Evolutionary conservation across 2,888 invertebrate species (phyloP).

Genomic region (Lumbricus terrestris): DNA sequence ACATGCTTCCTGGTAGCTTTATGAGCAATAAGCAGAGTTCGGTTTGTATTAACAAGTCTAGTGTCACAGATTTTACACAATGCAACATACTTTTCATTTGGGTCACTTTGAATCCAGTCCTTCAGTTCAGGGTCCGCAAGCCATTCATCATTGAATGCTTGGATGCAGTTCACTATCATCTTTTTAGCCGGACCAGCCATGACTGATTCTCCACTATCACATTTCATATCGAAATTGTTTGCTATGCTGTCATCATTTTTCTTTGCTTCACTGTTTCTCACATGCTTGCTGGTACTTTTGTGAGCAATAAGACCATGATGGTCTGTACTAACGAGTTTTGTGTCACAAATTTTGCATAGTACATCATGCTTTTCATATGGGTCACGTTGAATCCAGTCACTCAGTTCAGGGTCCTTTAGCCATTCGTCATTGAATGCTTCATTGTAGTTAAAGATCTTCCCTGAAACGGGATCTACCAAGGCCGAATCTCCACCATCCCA

Average conservation of each 20-base stretch:
- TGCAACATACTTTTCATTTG: neutral
- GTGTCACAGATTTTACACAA: neutral
- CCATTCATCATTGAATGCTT: neutral
- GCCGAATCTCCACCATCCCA: too few species aligned
- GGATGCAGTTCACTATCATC: neutral
- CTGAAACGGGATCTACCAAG: too few species aligned
- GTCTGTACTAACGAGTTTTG: neutral
- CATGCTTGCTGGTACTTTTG: too few species aligned
- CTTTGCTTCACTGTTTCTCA: too few species aligned
- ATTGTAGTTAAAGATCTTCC: too few species aligned
- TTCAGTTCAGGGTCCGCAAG: neutral
- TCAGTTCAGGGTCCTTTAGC: neutral
- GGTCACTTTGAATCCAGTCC: neutral
- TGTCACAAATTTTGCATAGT: neutral
- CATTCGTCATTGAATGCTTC: neutral
- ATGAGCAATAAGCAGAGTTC: neutral
- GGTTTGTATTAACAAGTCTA: neutral
- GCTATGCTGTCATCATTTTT: too few species aligned
- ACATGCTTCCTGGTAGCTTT: too few species aligned
- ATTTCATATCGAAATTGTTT: too few species aligned
- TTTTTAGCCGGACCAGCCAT: neutral
- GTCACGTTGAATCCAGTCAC: neutral
- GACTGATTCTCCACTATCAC: too few species aligned
- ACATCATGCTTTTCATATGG: neutral
- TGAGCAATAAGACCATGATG: neutral